Evolutionary conservation across 1,140 invertebrate genomes (phyloP).

Genomic region (Sarcophaga bullata): DNA sequence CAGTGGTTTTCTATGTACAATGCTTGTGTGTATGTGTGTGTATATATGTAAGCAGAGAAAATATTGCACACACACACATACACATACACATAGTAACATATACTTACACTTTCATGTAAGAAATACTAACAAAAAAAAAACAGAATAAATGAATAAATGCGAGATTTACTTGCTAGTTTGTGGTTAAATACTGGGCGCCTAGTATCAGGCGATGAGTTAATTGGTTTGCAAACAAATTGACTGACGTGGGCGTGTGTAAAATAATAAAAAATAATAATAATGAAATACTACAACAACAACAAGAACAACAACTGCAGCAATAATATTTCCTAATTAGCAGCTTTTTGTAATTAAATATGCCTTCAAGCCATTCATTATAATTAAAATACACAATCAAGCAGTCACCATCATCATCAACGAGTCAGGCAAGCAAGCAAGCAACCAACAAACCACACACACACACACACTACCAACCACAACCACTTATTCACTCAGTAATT

Average conservation of each 20-base stretch:
- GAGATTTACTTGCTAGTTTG: conserved; percentile 19
- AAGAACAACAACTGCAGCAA: not conserved
- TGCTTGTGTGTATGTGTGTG: not conserved
- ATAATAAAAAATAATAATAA: conserved; percentile 28
- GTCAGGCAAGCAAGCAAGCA: not conserved
- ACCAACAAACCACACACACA: conserved; percentile 53
- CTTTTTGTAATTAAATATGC: conserved; percentile 66
- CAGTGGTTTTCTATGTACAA: not conserved
- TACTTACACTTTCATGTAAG: not conserved
- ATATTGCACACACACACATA: conserved; percentile 36
- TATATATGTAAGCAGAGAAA: conserved; percentile 12
- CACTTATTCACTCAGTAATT: conserved; percentile 7
- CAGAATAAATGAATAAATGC: conserved; percentile 20
- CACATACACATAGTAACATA: not conserved
- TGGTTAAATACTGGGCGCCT: conserved; percentile 59
- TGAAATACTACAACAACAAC: conserved; percentile 27
- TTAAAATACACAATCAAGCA: conserved; percentile 21
- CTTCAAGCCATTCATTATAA: conserved; percentile 43
- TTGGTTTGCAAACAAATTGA: conserved; percentile 66
- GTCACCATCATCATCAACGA: conserved; percentile 12
- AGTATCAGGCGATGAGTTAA: conserved; percentile 64
- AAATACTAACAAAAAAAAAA: conserved; percentile 6
- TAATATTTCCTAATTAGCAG: conserved; percentile 65
- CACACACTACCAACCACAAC: conserved; percentile 41
- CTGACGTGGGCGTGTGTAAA: conserved; percentile 63